Evolutionary conservation across 2,113 vertebrate genomes (phyloP).

Genomic region (Zosterops japonicus): DNA sequence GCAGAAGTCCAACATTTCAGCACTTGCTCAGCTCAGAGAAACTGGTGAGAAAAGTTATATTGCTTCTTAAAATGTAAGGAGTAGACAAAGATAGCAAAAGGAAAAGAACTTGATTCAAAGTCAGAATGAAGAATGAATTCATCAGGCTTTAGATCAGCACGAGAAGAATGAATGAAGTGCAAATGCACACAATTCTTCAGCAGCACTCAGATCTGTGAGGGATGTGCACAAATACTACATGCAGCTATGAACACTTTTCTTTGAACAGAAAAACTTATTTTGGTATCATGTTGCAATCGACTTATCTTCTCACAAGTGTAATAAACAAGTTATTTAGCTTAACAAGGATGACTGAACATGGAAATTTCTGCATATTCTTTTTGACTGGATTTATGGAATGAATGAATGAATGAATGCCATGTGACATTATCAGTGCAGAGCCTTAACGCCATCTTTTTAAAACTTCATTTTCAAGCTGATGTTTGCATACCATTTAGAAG

Average conservation of each 20-base stretch:
- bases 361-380: background rate
- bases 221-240: background rate
- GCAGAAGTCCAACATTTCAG: background rate
- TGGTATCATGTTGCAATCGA: background rate
- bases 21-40: background rate
- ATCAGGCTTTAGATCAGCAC: background rate
- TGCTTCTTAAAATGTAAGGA: background rate
- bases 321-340: background rate
- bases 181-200: background rate
- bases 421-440: background rate
- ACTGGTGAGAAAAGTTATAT: background rate
- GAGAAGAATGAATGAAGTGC: background rate
- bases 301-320: background rate
- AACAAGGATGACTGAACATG: background rate
- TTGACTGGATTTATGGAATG: background rate
- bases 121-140: background rate
- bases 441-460: background rate
- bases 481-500: background rate
- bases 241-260: background rate
- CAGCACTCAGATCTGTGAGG: background rate
- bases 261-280: background rate
- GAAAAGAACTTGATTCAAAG: background rate
- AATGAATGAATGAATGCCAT: background rate
- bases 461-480: background rate
- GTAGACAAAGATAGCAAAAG: background rate